Evolutionary conservation across 2,888 invertebrate genomes (phyloP), one percentile per base, ranked within the genome.

Genomic region (Cerastis rubricosa): DNA sequence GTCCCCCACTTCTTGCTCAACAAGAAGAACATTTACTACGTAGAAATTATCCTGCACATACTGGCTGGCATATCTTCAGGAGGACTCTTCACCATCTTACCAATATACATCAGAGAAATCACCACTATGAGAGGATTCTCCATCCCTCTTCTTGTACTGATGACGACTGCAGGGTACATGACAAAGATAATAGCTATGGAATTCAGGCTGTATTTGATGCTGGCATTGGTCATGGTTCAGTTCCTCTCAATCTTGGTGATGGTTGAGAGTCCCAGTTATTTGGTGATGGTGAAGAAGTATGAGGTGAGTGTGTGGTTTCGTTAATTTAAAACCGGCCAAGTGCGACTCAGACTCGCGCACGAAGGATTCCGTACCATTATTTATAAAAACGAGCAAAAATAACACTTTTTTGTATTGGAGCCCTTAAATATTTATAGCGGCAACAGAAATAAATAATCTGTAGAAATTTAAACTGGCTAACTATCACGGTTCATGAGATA

Each of bases 221-320:
- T 93, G 12, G 93, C 87, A 0, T 57, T 94, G 67, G 93, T 95
- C 49, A 88, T 91, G 74, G 63, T 92, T 0, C 94, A 95, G 84
- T 89, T 95, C 2, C 63, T 95, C 0, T 85, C 92, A 5, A 88
- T 95, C 57, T 74, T 92, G 67, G 81, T 92, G 54, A 85, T 95
- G 65, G 84, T 93, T 2, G 96, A 96, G 74, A 93, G 94, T 0
- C 96, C 96, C 0, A 90, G 92, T 59, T 96, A 92, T 84, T 90
- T 94, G 78, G 92, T 96, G 68, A 94, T 91, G 91, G 88, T 79
- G 51, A 92, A 92, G 17, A 93, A 95, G 45, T 77, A 89, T 78
- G 93, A 94, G 92, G 96, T 95, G 22, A 90, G 91, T 82, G 9
- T 64, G 0, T 0, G 2, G 19, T 61, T 61, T 35, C 19, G 29